Percentiles rank a stretch among this genome's conserved stretches.
phyloP scores from a whole-genome alignment of 2,888 invertebrate genomes.

The Arctia plantaginis region DNA sequence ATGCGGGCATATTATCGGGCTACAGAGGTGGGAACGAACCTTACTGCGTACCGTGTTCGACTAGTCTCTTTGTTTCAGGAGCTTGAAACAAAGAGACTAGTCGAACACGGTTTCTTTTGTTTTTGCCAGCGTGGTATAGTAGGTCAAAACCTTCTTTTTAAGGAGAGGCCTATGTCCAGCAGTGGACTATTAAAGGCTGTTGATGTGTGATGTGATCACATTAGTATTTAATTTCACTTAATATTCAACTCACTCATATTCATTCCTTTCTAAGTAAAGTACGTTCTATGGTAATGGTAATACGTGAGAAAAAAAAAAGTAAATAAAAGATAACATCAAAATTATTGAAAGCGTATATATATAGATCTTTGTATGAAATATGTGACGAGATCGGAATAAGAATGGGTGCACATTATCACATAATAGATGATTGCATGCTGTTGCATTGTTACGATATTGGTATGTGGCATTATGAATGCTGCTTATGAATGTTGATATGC shows the following conservation, averaged over 20 bases:
- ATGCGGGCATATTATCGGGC: no score
- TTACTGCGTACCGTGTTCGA: no score
- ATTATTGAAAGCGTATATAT: constrained; percentile 41
- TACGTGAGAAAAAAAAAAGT: constrained; percentile 11
- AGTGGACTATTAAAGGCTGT: no score
- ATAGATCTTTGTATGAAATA: constrained; percentile 25
- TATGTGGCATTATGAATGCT: constrained; percentile 30
- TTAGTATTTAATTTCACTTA: not conserved
- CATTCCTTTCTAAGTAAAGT: not conserved
- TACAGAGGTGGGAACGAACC: no score
- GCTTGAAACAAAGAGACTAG: no score
- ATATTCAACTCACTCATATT: no score
- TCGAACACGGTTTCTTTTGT: no score
- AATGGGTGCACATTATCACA: constrained; percentile 44
- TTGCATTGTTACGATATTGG: constrained; percentile 35
- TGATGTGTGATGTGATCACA: no score
- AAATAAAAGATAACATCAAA: constrained; percentile 36
- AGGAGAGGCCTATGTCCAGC: no score
- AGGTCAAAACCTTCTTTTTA: no score
- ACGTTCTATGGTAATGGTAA: not conserved
- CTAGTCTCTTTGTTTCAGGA: no score
- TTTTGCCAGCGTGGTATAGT: no score
- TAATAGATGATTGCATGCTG: constrained; percentile 38
- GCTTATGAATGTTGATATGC: constrained; percentile 34
- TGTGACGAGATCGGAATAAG: constrained; percentile 44